Conservation (phyloP, 2,797 vertebrate genomes). For the Threskiornis aethiopicus region DNA sequence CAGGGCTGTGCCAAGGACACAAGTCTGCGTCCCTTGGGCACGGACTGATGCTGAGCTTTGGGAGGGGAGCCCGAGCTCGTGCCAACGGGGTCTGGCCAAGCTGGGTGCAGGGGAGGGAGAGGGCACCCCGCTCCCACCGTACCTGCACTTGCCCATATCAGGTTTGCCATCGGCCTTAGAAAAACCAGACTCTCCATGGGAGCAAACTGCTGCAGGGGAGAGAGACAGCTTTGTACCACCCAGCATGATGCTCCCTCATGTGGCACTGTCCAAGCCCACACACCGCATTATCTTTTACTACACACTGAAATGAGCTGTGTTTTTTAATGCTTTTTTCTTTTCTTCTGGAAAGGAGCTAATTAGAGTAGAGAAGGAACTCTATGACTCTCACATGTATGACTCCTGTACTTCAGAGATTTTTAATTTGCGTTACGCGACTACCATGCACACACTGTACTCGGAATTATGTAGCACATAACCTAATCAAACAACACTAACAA, state of each 20-base stretch:
- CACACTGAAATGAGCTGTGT: background rate
- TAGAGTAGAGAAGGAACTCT: background rate
- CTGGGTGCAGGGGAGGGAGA: background rate
- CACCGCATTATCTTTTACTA: slow-evolving; percentile 15
- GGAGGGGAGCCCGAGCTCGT: background rate
- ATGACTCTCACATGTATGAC: background rate
- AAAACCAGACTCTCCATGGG: background rate
- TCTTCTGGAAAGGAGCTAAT: slow-evolving; percentile 32
- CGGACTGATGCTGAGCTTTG: background rate
- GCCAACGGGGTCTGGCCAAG: background rate
- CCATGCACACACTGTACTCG: background rate
- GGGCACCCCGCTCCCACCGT: rapidly evolving
- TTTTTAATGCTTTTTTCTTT: background rate
- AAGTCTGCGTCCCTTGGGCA: background rate
- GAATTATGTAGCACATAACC: slow-evolving; percentile 19
- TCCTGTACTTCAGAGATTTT: slow-evolving; percentile 10
- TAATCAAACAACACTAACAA: slow-evolving; percentile 12
- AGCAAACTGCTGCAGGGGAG: background rate
- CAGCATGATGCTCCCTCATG: background rate
- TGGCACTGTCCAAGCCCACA: slow-evolving; percentile 2
- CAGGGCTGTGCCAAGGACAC: background rate
- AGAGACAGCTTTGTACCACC: background rate
- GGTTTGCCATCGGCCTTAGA: background rate
- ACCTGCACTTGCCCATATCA: background rate
- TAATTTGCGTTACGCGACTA: slow-evolving; percentile 20